Evolutionary conservation across 2,113 vertebrate species (phyloP).

Genomic region (Montifringilla adamsi): DNA sequence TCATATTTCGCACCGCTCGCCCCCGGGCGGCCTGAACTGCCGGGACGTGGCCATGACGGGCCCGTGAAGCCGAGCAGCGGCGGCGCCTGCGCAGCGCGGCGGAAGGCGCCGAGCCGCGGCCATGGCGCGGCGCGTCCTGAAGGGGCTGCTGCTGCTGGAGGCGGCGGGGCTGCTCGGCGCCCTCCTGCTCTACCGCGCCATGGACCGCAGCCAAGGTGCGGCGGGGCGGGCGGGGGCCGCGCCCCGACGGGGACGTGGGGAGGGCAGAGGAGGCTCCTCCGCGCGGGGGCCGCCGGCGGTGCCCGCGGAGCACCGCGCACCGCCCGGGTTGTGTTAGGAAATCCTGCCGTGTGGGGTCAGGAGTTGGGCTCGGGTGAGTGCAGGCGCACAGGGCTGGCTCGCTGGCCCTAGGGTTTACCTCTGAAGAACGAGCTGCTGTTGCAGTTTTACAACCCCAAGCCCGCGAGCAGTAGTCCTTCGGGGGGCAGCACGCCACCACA

Average conservation of each 20-base stretch:
- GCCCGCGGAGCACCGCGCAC: no score
- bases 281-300: background rate
- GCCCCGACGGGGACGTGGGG: no score
- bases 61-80: background rate
- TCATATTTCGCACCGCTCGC: rapidly evolving
- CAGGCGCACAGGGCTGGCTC: rapidly evolving
- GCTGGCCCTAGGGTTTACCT: rapidly evolving
- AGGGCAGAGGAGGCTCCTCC: background rate
- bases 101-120: background rate
- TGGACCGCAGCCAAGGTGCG: constrained; percentile 41
- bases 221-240: background rate
- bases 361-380: rapidly evolving
- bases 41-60: rapidly evolving
- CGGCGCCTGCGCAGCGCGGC: background rate
- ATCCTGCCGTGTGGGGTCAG: rapidly evolving
- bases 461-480: rapidly evolving
- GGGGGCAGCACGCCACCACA: rapidly evolving
- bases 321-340: background rate
- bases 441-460: rapidly evolving
- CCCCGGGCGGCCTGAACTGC: rapidly evolving
- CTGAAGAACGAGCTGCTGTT: rapidly evolving
- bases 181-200: constrained; percentile 34
- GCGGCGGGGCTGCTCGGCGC: background rate
- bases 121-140: background rate
- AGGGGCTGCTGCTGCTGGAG: background rate